Percentiles rank a stretch among this genome's conserved stretches.
These are phyloP conservation scores for Formica aserva DNA, from an alignment of 2,888 invertebrate genomes.

Conservation along the genomic window DNA sequence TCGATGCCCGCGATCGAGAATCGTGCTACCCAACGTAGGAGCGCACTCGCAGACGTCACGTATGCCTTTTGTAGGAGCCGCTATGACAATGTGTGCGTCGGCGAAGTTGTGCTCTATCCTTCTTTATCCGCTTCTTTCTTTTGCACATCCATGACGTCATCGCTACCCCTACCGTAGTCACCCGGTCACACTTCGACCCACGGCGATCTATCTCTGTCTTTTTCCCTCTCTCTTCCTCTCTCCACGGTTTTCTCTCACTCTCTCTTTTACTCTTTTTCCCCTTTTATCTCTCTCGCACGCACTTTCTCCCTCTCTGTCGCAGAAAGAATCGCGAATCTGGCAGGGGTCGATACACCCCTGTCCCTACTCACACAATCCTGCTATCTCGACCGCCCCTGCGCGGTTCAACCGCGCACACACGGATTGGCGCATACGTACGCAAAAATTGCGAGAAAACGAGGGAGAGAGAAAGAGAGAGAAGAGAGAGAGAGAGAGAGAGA, in stretches of 20 bases:
- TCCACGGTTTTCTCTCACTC: constrained; percentile 11
- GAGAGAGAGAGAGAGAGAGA: background rate
- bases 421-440: constrained; percentile 42
- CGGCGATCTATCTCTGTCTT: constrained; percentile 53
- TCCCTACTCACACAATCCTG: constrained; percentile 59
- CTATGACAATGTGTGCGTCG: constrained; percentile 57
- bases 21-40: constrained; percentile 46
- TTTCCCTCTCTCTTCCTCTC: constrained; percentile 14
- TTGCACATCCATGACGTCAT: constrained; percentile 74
- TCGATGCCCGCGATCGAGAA: constrained; percentile 68
- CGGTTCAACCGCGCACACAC: constrained; percentile 52
- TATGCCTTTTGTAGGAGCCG: constrained; percentile 5
- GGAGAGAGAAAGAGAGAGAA: no score
- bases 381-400: constrained; percentile 52
- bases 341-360: constrained; percentile 81
- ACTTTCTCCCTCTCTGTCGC: constrained; percentile 29
- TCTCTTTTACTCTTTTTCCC: background rate
- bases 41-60: constrained; percentile 10
- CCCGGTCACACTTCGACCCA: constrained; percentile 40
- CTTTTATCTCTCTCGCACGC: background rate
- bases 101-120: constrained; percentile 68
- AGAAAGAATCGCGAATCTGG: constrained; percentile 81
- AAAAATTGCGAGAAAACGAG: constrained; percentile 35
- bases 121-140: constrained; percentile 60
- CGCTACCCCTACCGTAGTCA: constrained; percentile 47